Base-by-base conservation (phyloP, 1,140 invertebrate genomes). In the Musca domestica region DNA sequence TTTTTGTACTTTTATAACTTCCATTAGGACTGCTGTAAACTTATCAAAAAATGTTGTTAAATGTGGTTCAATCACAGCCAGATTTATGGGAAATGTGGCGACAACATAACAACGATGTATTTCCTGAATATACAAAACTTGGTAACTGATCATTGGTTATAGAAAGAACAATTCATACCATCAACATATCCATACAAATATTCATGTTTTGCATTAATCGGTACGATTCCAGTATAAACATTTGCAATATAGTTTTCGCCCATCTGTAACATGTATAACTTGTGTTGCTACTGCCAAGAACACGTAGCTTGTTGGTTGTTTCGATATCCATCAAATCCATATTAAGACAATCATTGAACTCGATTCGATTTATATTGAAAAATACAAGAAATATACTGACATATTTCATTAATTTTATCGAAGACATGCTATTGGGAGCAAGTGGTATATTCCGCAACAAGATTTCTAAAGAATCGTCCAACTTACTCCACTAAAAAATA, bases 381-480 rank as follows among this genome's bases (percentile, higher is more conserved):
- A 61, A 68, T 22, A 14, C 20, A 17, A 14, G 25, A 27, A 68
- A 22, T 34, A 66, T 68, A 5, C 12, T 34, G 12, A 70, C 20
- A 25, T 34, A 66, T 34, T 65, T 52, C 4, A 70, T 15, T 27
- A 68, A 23, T n/a, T 52, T 51, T 20, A 70, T 61, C 1, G 63
- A 67, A 6, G 67, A 23, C 20, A 10, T 0, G 34, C 9, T 49
- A 27, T 65, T 27, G 6, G 58, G 14, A 10, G 66, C 51, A 17
- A 68, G 14, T 25, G 66, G 46, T 58, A 70, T 48, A 70, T 65
- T 70, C 23, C 64, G 49, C 20, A 70, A 9, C 3, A 67, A 27
- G 12, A 51, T 56, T 63, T 70, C 69, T 41, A 70, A 61, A 22
- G 68, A 27, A 30, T 70, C 69, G 68, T 70, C 69, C 3, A 68